Conservation (phyloP, 1,140 invertebrate species). For the Brachionus plicatilis region DNA sequence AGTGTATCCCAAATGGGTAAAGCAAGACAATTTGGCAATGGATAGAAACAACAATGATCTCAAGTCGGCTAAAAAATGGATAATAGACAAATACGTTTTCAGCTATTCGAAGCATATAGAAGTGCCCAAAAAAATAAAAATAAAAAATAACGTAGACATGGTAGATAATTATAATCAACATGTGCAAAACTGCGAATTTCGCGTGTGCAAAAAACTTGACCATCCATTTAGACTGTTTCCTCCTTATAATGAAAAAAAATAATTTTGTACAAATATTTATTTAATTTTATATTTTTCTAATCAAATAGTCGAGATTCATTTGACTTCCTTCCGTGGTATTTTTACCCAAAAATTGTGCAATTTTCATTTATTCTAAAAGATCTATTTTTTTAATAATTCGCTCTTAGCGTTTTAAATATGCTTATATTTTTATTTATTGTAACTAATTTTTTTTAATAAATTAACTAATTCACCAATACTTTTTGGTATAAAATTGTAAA, state of each 20-base stretch:
- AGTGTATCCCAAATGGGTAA: conserved; percentile 27
- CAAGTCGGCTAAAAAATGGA: background rate
- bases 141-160: background rate
- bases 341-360: background rate
- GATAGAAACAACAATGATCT: conserved; percentile 5
- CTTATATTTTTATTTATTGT: too few species aligned
- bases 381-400: too few species aligned
- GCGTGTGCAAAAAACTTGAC: background rate
- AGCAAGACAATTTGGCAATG: background rate
- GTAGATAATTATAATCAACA: background rate
- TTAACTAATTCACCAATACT: too few species aligned
- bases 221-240: background rate
- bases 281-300: background rate
- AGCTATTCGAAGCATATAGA: conserved; percentile 10
- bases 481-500: too few species aligned
- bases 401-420: too few species aligned
- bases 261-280: background rate
- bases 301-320: background rate
- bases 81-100: background rate
- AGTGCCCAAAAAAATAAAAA: background rate
- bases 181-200: conserved; percentile 12
- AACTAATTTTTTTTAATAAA: too few species aligned
- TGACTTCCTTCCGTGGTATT: background rate
- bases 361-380: background rate
- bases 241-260: conserved; percentile 2